Evolutionary conservation across 1,140 invertebrate genomes (phyloP), one percentile per base, ranked within the genome.

Genomic region (Lerema accius): DNA sequence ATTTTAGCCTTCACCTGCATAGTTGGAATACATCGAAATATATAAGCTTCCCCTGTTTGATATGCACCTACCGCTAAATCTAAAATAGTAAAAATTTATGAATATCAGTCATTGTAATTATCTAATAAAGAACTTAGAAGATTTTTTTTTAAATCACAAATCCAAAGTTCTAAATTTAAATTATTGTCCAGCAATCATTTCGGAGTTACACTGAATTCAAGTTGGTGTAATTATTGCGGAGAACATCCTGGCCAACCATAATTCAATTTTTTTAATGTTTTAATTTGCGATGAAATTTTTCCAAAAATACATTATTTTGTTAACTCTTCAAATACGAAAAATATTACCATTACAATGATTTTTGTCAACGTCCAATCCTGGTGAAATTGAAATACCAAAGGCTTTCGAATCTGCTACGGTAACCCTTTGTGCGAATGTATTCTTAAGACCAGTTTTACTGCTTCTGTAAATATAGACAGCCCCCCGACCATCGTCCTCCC

Each of bases 381-480:
- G 93, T 0, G 94, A 93, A 35, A 95, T 91, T 6, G 94, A 93
- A 23, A 94, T 89, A 0, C 95, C 94, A 67, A 94, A 94, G 4
- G 93, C 92, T 58, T 71, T 80, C 0, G 92, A 72, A 1, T 65
- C 67, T 6, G 71, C 49, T 3, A 84, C 61, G 1, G 53, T 16
- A 9, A 92, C 84, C 19, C 70, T 83, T 43, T 92, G 91, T 3
- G 69, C 32, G 39, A 82, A 84, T 23, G 71, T 46, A 10, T 39
- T 68, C 23, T 61, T 76, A 11, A 87, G 58, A 32, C 95, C 95
- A 7, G 92, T 80, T 14, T 80, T 79, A 26, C 92, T 78, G 0
- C 94, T 94, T 67, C 91, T 91, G 63, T 94, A 95, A 59, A 95
- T 92, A 59, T 95, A 95, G 5, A 95, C 92, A 0, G 92, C 92